A percentile compares a stretch with the other conserved stretches of the same genome.
Evolutionary conservation across 1,140 invertebrate genomes (phyloP).

Genomic region (Drosophila jambulina): DNA sequence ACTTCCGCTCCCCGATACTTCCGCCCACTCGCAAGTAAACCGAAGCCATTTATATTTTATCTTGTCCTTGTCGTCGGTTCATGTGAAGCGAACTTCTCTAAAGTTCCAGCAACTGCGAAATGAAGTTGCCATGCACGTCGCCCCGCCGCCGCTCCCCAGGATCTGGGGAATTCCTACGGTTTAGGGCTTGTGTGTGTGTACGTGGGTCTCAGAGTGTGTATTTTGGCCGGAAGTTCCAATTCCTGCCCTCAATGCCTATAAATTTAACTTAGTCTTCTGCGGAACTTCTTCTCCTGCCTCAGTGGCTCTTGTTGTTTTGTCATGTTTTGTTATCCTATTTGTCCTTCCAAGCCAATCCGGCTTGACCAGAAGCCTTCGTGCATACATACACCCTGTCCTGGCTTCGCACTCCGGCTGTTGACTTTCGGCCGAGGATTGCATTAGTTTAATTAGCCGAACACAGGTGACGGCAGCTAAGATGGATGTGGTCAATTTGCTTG

Average conservation of each 20-base stretch:
- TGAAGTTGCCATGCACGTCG: constrained; percentile 70
- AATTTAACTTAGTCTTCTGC: constrained; percentile 78
- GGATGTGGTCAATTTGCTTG: constrained; percentile 30
- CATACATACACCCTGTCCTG: constrained; percentile 18
- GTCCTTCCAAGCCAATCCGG: constrained; percentile 23
- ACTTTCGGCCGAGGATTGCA: constrained; percentile 41
- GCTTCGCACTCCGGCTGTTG: constrained; percentile 50
- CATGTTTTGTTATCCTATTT: constrained; percentile 53
- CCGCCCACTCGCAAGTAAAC: constrained; percentile 52
- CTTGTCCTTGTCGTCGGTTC: constrained; percentile 63
- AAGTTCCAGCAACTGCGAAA: constrained; percentile 68
- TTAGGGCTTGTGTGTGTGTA: constrained; percentile 8
- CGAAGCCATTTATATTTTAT: constrained; percentile 81
- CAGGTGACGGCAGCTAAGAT: constrained; percentile 33
- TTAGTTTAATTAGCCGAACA: constrained; percentile 57
- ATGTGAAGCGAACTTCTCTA: constrained; percentile 63
- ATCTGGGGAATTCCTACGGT: constrained; percentile 36
- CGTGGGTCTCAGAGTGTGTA: constrained; percentile 33
- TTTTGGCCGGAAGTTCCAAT: constrained; percentile 75
- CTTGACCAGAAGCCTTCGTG: constrained; percentile 19
- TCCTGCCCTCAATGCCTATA: constrained; percentile 78
- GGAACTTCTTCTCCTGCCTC: constrained; percentile 42
- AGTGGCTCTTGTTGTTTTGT: constrained; percentile 54
- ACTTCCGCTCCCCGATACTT: constrained; percentile 54
- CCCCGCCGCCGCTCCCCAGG: constrained; percentile 21